Conservation (phyloP, 2,888 invertebrate species). For the Crioceris asparagi region DNA sequence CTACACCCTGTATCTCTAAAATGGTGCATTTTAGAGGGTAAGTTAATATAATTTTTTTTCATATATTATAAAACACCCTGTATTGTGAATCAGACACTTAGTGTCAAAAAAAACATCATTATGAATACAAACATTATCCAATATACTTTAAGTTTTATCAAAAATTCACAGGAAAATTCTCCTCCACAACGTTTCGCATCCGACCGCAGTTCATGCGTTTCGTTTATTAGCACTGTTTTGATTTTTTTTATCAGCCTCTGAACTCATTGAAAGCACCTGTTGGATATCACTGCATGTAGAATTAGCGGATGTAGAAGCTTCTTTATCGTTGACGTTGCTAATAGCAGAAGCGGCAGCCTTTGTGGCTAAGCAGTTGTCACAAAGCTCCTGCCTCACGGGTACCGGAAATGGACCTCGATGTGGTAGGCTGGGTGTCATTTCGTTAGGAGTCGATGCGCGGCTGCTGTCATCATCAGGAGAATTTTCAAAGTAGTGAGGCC, state of each 20-base stretch:
- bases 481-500: constrained; percentile 36
- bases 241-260: constrained; percentile 7
- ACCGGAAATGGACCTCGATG: constrained; percentile 23
- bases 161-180: no score
- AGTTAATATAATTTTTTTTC: no score
- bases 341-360: constrained; percentile 19
- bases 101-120: no score
- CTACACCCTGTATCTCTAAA: no score
- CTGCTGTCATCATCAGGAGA: constrained; percentile 45
- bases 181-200: no score
- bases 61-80: no score
- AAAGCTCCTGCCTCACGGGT: constrained; percentile 31
- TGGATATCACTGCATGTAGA: no score
- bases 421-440: constrained; percentile 47
- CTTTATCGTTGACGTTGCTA: constrained; percentile 7
- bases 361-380: constrained; percentile 33
- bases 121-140: no score
- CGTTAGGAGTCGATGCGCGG: constrained; percentile 53
- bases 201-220: constrained; percentile 3
- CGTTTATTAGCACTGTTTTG: constrained; percentile 7
- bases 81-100: no score
- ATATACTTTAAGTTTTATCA: no score
- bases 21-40: no score
- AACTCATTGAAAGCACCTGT: constrained; percentile 14
- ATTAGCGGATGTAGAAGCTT: constrained; percentile 9